Conservation (phyloP, 1,140 invertebrate genomes). For the Pachyrhynchus sulphureomaculatus region DNA sequence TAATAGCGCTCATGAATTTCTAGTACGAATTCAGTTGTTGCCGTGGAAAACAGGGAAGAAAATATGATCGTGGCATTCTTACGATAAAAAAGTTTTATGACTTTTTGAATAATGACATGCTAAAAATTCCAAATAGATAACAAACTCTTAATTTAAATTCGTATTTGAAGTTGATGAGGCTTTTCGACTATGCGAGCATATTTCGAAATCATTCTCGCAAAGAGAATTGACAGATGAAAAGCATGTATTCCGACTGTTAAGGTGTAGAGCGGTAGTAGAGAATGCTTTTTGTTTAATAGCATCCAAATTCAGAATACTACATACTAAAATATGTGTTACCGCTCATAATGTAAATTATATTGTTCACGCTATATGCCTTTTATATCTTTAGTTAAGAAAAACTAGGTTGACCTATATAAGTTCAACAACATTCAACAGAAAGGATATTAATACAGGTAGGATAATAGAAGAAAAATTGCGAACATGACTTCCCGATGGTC, state of each 20-base stretch:
- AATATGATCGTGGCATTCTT: neutral
- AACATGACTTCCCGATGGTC: neutral
- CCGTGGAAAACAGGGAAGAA: constrained; percentile 8
- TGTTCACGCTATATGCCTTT: neutral
- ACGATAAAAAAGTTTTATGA: neutral
- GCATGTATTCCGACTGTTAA: neutral
- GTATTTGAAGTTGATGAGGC: constrained; percentile 13
- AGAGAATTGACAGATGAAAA: neutral
- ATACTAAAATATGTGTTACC: constrained; percentile 3
- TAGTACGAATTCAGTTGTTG: constrained; percentile 15
- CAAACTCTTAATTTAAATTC: neutral
- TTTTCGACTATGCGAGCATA: constrained; percentile 8
- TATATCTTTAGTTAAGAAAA: constrained; percentile 5
- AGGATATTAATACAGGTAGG: neutral
- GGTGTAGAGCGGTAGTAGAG: constrained; percentile 9
- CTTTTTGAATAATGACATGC: neutral
- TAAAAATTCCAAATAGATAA: constrained; percentile 15
- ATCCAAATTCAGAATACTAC: constrained; percentile 7
- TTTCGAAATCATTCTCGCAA: neutral
- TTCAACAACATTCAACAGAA: neutral
- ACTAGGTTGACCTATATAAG: too few species aligned
- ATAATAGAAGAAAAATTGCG: neutral
- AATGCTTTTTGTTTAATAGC: constrained; percentile 11
- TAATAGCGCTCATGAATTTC: neutral
- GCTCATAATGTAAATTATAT: neutral